A percentile compares a stretch with the other conserved stretches of the same genome.
Evolutionary conservation across 2,888 invertebrate genomes (phyloP).

Genomic region (Hetaerina titia): DNA sequence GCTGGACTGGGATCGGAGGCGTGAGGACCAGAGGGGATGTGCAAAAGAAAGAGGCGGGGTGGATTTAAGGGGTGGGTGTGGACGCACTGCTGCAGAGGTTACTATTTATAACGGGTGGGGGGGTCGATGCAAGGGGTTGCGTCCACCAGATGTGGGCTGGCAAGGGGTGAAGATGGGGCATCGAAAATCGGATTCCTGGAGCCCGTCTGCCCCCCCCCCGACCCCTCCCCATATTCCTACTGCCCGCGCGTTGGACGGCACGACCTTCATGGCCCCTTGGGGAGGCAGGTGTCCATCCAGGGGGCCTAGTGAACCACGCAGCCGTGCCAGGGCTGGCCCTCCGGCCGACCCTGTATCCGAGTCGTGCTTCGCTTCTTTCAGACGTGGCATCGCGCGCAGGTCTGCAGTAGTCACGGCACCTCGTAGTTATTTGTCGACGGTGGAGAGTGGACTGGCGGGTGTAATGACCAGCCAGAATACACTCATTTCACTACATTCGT

Average conservation of each 20-base stretch:
- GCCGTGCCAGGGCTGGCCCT: background rate
- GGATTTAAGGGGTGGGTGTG: background rate
- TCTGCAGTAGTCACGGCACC: no score
- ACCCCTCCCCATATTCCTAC: background rate
- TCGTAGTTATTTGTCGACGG: no score
- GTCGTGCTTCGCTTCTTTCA: background rate
- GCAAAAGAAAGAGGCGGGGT: background rate
- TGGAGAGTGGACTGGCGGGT: no score
- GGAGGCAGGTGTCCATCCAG: no score
- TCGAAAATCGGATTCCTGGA: background rate
- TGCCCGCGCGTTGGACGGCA: background rate
- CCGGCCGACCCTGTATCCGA: background rate
- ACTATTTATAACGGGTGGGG: slow-evolving; percentile 3
- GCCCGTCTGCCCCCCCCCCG: background rate
- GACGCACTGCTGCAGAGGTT: background rate
- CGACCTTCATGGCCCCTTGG: background rate
- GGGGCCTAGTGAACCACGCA: background rate
- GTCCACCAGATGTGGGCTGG: background rate
- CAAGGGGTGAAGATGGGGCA: background rate
- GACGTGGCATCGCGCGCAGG: background rate
- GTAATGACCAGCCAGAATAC: no score
- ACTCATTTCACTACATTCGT: no score
- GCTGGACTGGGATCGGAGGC: no score
- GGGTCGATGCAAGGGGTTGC: background rate
- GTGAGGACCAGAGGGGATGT: no score